Evolutionary conservation across 2,797 vertebrate genomes (phyloP), one percentile per base, ranked within the genome.

Genomic region (Neosilurus hyrtlii): DNA sequence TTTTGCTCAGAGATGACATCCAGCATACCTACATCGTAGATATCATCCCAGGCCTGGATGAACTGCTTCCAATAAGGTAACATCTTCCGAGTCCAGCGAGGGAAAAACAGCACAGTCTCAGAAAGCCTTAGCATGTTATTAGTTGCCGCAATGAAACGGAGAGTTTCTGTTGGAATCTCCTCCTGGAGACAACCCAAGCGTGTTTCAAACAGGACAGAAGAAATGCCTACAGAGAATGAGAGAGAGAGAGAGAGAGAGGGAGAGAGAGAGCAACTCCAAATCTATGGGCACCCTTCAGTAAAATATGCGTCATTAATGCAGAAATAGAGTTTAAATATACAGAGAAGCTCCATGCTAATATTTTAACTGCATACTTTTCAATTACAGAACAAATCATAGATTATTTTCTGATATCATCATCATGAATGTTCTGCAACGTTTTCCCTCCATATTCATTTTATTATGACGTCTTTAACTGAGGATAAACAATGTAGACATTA

Each of bases 31-130:
- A 94, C 89, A 24, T 81, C 83, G 4, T 81, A 92, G 63, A 95
- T 89, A 86, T 94, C 90, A 54, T 95, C 95, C 95, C 94, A 95
- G 77, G 95, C 92, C 85, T 90, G 88, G 1, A 95, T 84, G n/a
- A 95, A 95, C 73, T 89, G 90, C 0, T 71, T 86, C 94, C 94
- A 95, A 86, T 89, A 90, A 6, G 95, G 94, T 11, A 95, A 86
- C 65, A 94, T 0, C 18, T 59, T 0, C 20, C 93, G 91, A 49
- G 83, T 94, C 94, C 95, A 95, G 68, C 82, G 89, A 0, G 95
- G 95, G 12, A 94, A 81, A 35, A 95, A 81, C 0, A 92, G 1
- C 4, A 95, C 91, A 0, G 37, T 71, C 63, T 95, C 92, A 0
- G 93, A 95, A n/a, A 93, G 75, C 0, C 37, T 83, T 65, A 95